Base-by-base conservation (phyloP, 1,140 invertebrate species). In the Scaptomyza graminum region DNA sequence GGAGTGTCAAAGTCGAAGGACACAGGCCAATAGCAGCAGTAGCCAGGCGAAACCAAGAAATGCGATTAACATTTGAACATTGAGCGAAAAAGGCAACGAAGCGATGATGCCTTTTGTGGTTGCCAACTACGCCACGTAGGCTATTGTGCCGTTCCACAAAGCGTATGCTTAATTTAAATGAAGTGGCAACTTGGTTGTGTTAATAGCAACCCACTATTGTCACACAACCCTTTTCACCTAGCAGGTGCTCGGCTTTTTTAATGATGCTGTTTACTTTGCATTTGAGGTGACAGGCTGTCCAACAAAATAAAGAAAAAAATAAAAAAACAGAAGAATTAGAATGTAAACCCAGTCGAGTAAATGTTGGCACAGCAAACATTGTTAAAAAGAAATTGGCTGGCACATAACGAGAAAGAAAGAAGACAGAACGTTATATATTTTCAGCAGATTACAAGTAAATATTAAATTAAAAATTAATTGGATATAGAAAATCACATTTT, bases 1-100 rank as follows among this genome's bases (percentile, higher is more conserved):
- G 11, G 56, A 13, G 51, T 56, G 57, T 56, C 62, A 77, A 64
- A 71, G 79, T n/a, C 54, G 47, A 47, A 6, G 37, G 61, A 66
- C 60, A 63, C 31, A 8, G 68, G 54, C 65, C 46, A 51, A 49
- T 43, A 39, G 43, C 2, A 64, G 67, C 60, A 71, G 34, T 31
- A 31, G 28, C 28, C 28, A 5, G 28, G 28, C 28, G 7, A 76
- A 68, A 81, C 81, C 76, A 75, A 82, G 82, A 87, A 88, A 88
- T 87, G 74, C 83, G 82, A 85, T 85, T 85, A 85, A 81, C 87
- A 82, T 85, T 85, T 87, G 77, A 84, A 74, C 73, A 77, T 60
- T 74, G 81, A 76, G 74, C 81, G 31, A 63, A 67, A 75, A 83
- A 76, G 79, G 76, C 63, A 79, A 65, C 63, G 63, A 52, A 16